phyloP scores from a whole-genome alignment of 2,113 vertebrate species.

The Saccopteryx leptura region DNA sequence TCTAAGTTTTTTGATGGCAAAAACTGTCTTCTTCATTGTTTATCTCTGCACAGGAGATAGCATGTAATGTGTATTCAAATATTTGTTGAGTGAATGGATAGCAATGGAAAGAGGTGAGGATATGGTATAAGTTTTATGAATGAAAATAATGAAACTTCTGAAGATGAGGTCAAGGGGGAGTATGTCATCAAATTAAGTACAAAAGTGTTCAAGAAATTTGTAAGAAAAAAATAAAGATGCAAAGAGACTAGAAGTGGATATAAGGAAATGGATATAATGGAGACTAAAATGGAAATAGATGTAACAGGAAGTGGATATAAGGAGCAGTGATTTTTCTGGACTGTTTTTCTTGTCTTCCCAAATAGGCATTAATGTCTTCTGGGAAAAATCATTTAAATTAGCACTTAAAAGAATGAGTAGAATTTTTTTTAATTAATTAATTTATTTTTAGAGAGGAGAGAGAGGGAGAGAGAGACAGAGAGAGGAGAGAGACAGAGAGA shows the following conservation, averaged over 20 bases:
- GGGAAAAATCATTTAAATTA: not conserved
- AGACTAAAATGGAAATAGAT: too few relatives aligned
- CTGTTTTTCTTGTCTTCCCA: not conserved
- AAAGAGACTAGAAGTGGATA: not conserved
- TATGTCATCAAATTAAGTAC: slow-evolving; percentile 19
- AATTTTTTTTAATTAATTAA: not conserved
- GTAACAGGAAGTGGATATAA: not conserved
- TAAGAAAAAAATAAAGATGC: not conserved
- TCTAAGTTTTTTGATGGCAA: not conserved
- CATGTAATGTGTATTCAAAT: not conserved
- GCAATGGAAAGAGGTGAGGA: not conserved
- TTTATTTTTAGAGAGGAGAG: too few relatives aligned
- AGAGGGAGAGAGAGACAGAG: too few relatives aligned
- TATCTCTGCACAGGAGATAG: not conserved
- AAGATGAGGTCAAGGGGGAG: not conserved
- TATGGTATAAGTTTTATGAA: not conserved
- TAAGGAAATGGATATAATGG: not conserved
- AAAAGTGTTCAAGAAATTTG: not conserved
- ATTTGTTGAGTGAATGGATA: not conserved
- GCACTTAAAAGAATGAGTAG: not conserved
- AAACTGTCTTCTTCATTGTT: not conserved
- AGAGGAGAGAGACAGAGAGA: too few relatives aligned
- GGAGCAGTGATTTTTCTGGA: not conserved
- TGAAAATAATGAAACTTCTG: not conserved
- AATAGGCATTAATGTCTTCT: not conserved